Evolutionary conservation across 2,797 vertebrate genomes (phyloP), one percentile per base, ranked within the genome.

Genomic region (Antrozous pallidus): DNA sequence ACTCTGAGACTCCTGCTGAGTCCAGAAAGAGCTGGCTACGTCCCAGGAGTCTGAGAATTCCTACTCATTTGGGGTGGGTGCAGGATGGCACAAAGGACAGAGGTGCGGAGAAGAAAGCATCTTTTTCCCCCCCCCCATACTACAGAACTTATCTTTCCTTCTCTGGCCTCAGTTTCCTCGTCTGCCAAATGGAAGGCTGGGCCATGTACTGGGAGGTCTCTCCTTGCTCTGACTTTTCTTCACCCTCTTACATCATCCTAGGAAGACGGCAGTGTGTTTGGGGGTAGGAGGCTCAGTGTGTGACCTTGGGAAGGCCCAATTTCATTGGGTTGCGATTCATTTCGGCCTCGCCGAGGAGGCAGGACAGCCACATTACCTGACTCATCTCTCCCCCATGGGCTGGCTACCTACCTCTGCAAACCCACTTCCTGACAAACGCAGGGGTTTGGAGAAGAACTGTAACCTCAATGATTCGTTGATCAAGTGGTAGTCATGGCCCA

Each of bases 251-350:
- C 5, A 14, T 28, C 85, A 88, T 45, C 65, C 36, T 71, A 71
- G 38, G 81, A 92, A 89, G 31, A 17, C 45, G 65, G 69, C 28
- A 28, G 69, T 3, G 0, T 47, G 63, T 84, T 91, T 70, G 85
- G 54, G 3, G 51, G 33, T 33, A 11, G 61, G 38, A 67, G 33
- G 47, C 18, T 42, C 33, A 71, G 51, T 73, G 22, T 36, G 49
- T 74, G 49, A 83, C 85, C 45, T 90, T 87, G 24, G 56, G 47
- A 51, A 81, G 87, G 67, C 65, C 84, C 45, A 38, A 91, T 91
- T 89, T 88, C 83, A 78, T 1, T 84, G 86, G 49, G 82, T 47
- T 12, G 20, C 14, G 78, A 70, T 47, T 71, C 1, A 2, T 38
- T 54, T 80, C 36, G 77, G 61, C 31, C n/a, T 83, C 56, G 26